phyloP scores from a whole-genome alignment of 2,113 vertebrate species.

The Tychaedon coryphoeus region DNA sequence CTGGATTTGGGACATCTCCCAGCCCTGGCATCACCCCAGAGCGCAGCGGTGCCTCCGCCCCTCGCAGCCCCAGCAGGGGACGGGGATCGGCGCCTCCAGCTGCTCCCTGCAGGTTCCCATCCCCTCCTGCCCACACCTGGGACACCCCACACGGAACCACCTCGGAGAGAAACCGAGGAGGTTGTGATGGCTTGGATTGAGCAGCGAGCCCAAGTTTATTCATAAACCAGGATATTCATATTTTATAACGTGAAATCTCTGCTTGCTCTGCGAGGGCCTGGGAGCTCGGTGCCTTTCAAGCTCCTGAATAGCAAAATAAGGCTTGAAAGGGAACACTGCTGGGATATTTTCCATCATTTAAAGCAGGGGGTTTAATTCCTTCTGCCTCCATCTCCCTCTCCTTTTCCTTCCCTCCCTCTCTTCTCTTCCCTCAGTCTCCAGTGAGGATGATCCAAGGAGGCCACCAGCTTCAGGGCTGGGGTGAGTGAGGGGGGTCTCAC shows the following conservation, averaged over 20 bases:
- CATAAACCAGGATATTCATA: slow-evolving; percentile 22
- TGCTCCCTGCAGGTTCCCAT: background rate
- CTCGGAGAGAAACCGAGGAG: background rate
- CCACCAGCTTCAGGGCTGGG: background rate
- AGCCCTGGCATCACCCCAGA: background rate
- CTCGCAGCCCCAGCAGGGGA: background rate
- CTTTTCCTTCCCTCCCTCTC: background rate
- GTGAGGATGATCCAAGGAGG: background rate
- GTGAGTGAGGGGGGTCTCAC: background rate
- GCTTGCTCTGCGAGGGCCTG: background rate
- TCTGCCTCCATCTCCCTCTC: background rate
- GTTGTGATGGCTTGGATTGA: background rate
- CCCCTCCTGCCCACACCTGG: background rate
- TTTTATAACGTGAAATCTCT: slow-evolving; percentile 23
- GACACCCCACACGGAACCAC: background rate
- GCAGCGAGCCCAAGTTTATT: background rate
- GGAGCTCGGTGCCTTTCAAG: slow-evolving; percentile 1
- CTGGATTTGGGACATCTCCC: background rate
- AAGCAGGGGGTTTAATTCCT: background rate
- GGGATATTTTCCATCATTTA: slow-evolving; percentile 11
- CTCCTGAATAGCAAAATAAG: slow-evolving; percentile 39
- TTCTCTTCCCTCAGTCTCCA: background rate
- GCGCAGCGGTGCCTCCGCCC: background rate
- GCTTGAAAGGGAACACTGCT: slow-evolving; percentile 8
- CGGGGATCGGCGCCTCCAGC: background rate